Evolutionary conservation across 1,140 invertebrate species (phyloP).

Genomic region (Calephelis virginiensis): DNA sequence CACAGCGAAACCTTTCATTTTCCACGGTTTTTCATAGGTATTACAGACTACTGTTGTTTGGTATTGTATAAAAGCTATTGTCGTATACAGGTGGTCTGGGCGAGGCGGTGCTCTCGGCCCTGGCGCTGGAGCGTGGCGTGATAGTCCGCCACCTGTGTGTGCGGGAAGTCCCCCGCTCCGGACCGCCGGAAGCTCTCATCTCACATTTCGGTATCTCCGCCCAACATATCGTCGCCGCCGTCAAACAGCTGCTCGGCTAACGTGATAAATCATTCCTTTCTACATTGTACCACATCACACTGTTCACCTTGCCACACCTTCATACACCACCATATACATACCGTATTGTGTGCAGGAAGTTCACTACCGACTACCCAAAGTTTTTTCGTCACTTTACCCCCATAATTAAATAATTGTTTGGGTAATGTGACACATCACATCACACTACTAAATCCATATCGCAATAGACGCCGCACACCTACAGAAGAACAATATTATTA

Average conservation of each 20-base stretch:
- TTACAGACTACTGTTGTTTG: too few species aligned
- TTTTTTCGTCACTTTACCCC: too few species aligned
- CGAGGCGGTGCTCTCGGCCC: conserved; percentile 93
- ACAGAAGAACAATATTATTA: too few species aligned
- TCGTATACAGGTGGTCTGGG: conserved; percentile 90
- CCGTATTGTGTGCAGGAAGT: too few species aligned
- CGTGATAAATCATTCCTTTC: not conserved
- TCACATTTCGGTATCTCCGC: conserved; percentile 94
- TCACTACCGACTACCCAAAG: too few species aligned
- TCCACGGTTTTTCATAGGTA: too few species aligned
- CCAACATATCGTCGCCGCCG: conserved; percentile 87
- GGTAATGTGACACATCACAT: too few species aligned
- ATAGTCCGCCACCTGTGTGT: conserved; percentile 93
- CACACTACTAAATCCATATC: too few species aligned
- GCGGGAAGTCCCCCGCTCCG: conserved; percentile 93
- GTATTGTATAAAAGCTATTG: too few species aligned
- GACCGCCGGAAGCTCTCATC: conserved; percentile 90
- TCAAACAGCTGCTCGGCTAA: conserved; percentile 77
- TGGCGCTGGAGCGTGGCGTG: conserved; percentile 86
- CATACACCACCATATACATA: not conserved
- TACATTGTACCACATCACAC: not conserved
- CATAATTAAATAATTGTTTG: too few species aligned
- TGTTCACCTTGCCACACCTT: not conserved
- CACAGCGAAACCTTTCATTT: too few species aligned
- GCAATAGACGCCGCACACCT: too few species aligned